These are phyloP conservation scores for Dufourea novaeangliae DNA, from an alignment of 1,140 invertebrate species.

Conservation along the genomic window DNA sequence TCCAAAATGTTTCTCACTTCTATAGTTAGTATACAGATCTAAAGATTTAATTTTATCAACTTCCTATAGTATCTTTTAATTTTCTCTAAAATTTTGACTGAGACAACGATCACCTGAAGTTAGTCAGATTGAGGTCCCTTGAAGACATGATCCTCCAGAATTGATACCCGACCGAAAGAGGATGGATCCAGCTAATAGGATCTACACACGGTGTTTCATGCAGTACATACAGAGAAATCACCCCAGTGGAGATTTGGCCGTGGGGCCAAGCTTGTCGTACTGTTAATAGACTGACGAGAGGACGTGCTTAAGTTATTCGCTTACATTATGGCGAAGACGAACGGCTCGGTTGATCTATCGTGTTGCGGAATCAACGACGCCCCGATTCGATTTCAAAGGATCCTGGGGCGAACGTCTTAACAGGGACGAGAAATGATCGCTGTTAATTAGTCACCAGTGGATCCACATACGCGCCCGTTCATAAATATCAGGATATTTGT, in stretches of 20 bases:
- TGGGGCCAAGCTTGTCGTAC: constrained; percentile 25
- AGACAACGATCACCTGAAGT: constrained; percentile 1
- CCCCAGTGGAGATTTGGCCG: constrained; percentile 29
- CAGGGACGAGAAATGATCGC: background rate
- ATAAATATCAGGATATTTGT: too few species aligned
- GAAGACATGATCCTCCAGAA: constrained; percentile 30
- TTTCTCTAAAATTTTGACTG: too few species aligned
- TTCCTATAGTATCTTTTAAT: too few species aligned
- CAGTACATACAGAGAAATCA: constrained; percentile 18
- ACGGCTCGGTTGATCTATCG: constrained; percentile 6
- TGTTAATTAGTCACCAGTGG: background rate
- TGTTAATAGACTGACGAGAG: constrained; percentile 59
- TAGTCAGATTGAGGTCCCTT: background rate
- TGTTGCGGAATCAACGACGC: constrained; percentile 36
- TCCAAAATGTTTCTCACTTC: too few species aligned
- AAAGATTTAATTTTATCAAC: too few species aligned
- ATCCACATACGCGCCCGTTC: background rate
- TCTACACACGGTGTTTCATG: background rate
- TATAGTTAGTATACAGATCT: too few species aligned
- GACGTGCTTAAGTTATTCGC: constrained; percentile 55
- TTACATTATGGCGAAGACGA: constrained; percentile 27
- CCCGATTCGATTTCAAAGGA: constrained; percentile 52
- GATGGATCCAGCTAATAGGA: constrained; percentile 25
- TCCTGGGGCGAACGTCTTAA: too few species aligned
- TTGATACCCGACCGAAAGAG: constrained; percentile 35